A percentile compares a stretch with the other conserved stretches of the same genome.
phyloP scores from a whole-genome alignment of 2,797 vertebrate species.

The Parambassis ranga region DNA sequence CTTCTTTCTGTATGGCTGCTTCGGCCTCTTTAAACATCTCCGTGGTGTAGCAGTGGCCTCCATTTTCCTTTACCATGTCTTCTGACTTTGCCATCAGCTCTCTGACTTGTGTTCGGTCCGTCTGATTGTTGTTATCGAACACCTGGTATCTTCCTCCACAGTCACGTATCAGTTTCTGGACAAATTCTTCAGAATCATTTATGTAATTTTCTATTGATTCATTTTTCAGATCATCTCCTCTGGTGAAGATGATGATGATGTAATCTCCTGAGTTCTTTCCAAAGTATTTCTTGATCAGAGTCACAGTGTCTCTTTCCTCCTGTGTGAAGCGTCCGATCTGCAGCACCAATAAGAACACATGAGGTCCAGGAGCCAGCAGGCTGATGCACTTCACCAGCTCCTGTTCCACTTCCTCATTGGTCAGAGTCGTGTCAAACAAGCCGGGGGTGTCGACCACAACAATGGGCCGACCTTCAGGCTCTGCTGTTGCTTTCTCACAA shows the following conservation, averaged over 20 bases:
- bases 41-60: neutral
- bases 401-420: neutral
- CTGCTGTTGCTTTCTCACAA: neutral
- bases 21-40: slow-evolving; percentile 11
- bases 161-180: slow-evolving; percentile 3
- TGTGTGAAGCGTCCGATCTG: slow-evolving; percentile 13
- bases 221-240: slow-evolving; percentile 14
- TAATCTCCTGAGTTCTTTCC: slow-evolving; percentile 1
- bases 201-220: neutral
- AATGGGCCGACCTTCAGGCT: neutral
- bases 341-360: slow-evolving; percentile 47
- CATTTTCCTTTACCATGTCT: neutral
- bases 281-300: slow-evolving; percentile 30
- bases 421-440: slow-evolving; percentile 8
- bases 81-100: slow-evolving; percentile 22
- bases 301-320: slow-evolving; percentile 16
- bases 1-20: neutral
- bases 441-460: slow-evolving; percentile 35
- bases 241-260: slow-evolving; percentile 31
- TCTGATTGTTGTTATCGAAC: slow-evolving; percentile 14
- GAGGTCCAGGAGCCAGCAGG: slow-evolving; percentile 41
- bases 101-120: slow-evolving; percentile 6
- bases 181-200: neutral
- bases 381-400: slow-evolving; percentile 24
- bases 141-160: slow-evolving; percentile 26